These are phyloP conservation scores for Oxyura jamaicensis DNA, from an alignment of 2,113 vertebrate genomes.

Conservation along the genomic window DNA sequence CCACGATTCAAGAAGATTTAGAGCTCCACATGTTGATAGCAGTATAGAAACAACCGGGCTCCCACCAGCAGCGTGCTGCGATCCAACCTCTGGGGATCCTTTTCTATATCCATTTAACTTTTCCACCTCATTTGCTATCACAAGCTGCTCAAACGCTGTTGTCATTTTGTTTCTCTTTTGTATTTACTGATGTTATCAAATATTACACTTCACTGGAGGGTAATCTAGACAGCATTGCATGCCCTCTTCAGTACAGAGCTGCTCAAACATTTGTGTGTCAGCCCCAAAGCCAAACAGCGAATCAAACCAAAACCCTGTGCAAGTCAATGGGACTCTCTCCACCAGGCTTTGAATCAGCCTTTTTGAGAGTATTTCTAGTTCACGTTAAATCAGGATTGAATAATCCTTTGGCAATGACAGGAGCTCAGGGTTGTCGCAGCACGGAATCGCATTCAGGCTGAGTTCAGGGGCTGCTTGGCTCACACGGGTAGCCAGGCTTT, in stretches of 20 bases:
- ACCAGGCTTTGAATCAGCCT: not conserved
- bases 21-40: conserved; percentile 41
- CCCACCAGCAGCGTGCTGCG: not conserved
- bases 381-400: not conserved
- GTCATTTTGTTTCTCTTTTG: conserved; percentile 30
- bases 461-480: not conserved
- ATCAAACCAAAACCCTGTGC: not conserved
- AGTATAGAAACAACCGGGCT: conserved; percentile 32
- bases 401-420: not conserved
- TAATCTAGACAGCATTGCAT: conserved; percentile 29
- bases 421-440: not conserved
- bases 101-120: conserved; percentile 47
- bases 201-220: conserved; percentile 36
- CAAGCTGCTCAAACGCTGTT: conserved; percentile 17
- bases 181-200: conserved; percentile 61
- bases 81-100: conserved; percentile 60
- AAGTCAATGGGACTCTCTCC: not conserved
- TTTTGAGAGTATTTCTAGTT: not conserved
- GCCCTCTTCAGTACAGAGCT: conserved; percentile 38
- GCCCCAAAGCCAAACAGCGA: not conserved
- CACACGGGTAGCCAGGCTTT: not conserved
- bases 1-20: not conserved
- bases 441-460: not conserved
- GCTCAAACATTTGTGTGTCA: conserved; percentile 52
- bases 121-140: conserved; percentile 5